Base-by-base conservation (phyloP, 2,888 invertebrate species). In the Ecliptopera silaceata region DNA sequence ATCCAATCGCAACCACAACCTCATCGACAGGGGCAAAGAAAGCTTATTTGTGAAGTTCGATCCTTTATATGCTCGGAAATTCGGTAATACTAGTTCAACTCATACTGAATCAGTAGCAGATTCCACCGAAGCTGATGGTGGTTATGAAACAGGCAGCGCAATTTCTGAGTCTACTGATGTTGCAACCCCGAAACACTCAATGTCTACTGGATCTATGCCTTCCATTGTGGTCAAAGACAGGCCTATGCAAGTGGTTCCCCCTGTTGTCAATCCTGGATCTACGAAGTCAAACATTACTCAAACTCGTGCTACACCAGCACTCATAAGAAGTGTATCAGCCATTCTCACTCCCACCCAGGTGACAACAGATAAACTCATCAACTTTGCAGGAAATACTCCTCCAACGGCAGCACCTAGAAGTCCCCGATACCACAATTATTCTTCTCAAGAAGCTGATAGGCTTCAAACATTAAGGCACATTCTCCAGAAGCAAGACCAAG, bases 41-140 rank as follows among this genome's bases (percentile, higher is more conserved):
- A 95, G 95, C 51, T 85, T 95, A 43, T 95, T 94, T 81, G 93
- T 94, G 8, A 95, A 93, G 66, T 94, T 93, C 69, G 94, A 94
- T 72, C 93, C 93, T 2, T 69, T 93, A 20, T 89, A 88, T 71
- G 81, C 89, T 6, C 73, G 73, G 42, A 78, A 75, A 52, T 63
- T 72, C 20, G 73, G 75, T 42, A 70, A 70, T 45, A 58, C 70
- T 3, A 70, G 63, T 51, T 68, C 72, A 46, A 50, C 66, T 12
- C 68, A 72, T 38, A 70, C 75, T 43, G 80, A 78, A 34, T 76
- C 79, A 13, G 65, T 64, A 43, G 68, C 71, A 13, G 81, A 84
- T 49, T 76, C 79, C 0, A 74, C 72, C 2, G 88, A 89, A 46
- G 75, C 69, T 65, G 90, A 91, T 71, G 69, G 82, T 42, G 90